Conservation (phyloP, 30 jellyfish, hydroid and myxozoan genomes). For the Calvadosia cruxmelitensis region DNA sequence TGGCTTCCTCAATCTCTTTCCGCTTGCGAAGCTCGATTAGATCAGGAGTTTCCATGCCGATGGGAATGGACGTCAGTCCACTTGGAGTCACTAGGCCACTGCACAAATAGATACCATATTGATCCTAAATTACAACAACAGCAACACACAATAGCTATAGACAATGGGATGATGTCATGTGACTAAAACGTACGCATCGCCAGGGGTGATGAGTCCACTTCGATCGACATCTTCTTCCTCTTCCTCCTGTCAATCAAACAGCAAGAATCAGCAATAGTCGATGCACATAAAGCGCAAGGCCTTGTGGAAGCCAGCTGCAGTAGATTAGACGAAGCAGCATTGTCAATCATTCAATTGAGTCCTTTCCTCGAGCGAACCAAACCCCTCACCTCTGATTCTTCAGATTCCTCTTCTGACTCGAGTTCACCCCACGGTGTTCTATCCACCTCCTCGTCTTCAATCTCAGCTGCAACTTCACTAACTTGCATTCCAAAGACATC, state of each 20-base stretch:
- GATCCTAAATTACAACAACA: background rate
- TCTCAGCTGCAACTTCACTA: conserved; percentile 44
- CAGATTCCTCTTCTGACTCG: conserved; percentile 89
- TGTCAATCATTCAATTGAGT: too few species aligned
- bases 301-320: background rate
- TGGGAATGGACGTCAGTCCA: conserved; percentile 94
- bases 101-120: background rate
- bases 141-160: background rate
- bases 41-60: conserved; percentile 99
- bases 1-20: conserved; percentile 94
- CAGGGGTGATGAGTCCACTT: conserved; percentile 95
- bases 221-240: conserved; percentile 88
- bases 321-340: too few species aligned
- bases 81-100: conserved; percentile 96
- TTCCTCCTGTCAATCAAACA: conserved; percentile 81
- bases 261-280: too few species aligned
- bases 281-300: background rate
- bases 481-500: conserved; percentile 93
- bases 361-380: background rate
- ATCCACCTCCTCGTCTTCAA: conserved; percentile 81
- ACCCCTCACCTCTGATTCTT: conserved; percentile 54
- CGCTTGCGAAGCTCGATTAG: conserved; percentile 88
- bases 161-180: background rate
- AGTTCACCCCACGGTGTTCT: conserved; percentile 98
- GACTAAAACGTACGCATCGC: conserved; percentile 82